Evolutionary conservation across 2,888 invertebrate genomes (phyloP).

Genomic region (Perizoma affinitatum): DNA sequence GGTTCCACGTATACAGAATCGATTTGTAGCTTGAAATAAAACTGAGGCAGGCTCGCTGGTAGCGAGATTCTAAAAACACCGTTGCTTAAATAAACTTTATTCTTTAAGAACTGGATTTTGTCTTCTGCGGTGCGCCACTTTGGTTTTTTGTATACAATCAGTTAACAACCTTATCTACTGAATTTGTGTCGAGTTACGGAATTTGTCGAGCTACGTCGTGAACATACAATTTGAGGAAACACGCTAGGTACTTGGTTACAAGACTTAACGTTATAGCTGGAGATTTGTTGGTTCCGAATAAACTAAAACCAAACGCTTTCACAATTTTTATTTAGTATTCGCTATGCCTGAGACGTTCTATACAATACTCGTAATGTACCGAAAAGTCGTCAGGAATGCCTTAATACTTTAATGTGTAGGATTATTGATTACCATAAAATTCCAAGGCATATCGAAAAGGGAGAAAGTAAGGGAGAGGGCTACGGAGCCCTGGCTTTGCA

Average conservation of each 20-base stretch:
- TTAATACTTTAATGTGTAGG: not conserved
- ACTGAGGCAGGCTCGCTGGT: too few species aligned
- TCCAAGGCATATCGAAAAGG: too few species aligned
- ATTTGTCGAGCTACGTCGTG: constrained; percentile 52
- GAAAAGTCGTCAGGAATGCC: too few species aligned
- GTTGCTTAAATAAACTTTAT: too few species aligned
- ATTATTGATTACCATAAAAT: not conserved
- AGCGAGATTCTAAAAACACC: too few species aligned
- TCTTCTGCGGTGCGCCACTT: constrained; percentile 18
- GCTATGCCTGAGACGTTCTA: too few species aligned
- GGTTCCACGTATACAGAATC: not conserved
- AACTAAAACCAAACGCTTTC: constrained; percentile 16
- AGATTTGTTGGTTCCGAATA: constrained; percentile 30
- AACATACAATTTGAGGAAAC: constrained; percentile 51
- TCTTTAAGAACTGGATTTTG: too few species aligned
- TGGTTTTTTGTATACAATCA: not conserved
- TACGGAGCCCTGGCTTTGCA: not conserved
- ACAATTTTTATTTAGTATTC: too few species aligned
- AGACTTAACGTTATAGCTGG: constrained; percentile 22
- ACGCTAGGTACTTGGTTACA: constrained; percentile 40
- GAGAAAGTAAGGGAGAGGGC: not conserved
- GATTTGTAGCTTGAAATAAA: too few species aligned
- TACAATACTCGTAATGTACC: too few species aligned
- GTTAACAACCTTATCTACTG: constrained; percentile 24
- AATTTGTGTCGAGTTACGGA: constrained; percentile 51